phyloP scores from a whole-genome alignment of 2,113 vertebrate genomes.

The Poicephalus meyeri region DNA sequence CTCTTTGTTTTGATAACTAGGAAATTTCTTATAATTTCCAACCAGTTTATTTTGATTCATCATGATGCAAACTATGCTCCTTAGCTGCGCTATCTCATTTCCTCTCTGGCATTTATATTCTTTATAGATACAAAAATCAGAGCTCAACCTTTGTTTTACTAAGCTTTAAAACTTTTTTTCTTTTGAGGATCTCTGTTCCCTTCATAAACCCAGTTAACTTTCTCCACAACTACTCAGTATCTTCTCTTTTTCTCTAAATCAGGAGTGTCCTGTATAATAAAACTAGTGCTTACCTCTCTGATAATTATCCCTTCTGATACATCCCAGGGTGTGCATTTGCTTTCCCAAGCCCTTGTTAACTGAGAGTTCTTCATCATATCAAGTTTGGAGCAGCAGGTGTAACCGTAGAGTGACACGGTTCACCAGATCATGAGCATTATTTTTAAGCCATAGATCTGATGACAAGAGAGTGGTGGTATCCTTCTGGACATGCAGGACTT shows the following conservation, averaged over 20 bases:
- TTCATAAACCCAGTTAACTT: not conserved
- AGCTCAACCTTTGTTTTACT: not conserved
- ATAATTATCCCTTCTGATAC: not conserved
- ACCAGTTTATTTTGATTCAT: not conserved
- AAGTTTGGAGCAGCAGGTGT: not conserved
- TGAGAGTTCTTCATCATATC: not conserved
- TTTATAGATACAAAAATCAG: not conserved
- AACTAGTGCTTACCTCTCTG: not conserved
- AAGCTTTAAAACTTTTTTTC: not conserved
- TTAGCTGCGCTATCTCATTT: not conserved
- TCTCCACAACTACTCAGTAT: not conserved
- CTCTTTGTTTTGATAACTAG: not conserved
- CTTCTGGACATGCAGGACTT: not conserved
- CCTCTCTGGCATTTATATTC: not conserved
- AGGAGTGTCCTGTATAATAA: not conserved
- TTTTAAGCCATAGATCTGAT: not conserved
- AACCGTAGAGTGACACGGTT: not conserved
- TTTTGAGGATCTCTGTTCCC: not conserved
- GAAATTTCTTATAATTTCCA: not conserved
- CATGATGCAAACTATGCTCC: not conserved
- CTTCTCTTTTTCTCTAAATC: not conserved
- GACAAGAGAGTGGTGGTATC: not conserved
- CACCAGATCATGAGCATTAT: not conserved
- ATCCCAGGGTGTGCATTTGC: not conserved
- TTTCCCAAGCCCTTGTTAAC: not conserved